phyloP scores from a whole-genome alignment of 2,888 invertebrate species.

The Patella depressa region DNA sequence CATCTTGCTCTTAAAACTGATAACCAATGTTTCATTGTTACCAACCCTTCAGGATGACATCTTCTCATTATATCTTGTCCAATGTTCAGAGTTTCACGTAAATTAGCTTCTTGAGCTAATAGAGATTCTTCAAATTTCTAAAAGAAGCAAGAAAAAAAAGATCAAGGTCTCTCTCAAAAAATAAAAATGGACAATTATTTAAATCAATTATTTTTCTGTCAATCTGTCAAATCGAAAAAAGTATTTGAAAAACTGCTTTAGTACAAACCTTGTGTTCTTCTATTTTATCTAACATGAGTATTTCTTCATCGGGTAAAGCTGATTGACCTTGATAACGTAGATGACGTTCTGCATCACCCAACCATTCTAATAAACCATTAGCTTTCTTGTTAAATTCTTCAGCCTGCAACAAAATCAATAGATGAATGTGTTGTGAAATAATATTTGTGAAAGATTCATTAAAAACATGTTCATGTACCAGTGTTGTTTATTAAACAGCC shows the following conservation, averaged over 20 bases:
- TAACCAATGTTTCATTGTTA: conserved; percentile 98
- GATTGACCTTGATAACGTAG: conserved; percentile 86
- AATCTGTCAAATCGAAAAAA: background rate
- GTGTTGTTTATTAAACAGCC: too few relatives aligned
- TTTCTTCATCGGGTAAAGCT: conserved; percentile 91
- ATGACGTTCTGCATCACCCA: conserved; percentile 95
- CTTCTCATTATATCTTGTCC: conserved; percentile 90
- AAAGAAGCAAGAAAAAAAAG: conserved; percentile 10
- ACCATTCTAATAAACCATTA: conserved; percentile 95
- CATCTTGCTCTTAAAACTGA: conserved; percentile 95
- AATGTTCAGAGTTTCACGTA: conserved; percentile 82
- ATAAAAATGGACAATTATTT: too few relatives aligned
- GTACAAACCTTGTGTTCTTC: conserved; percentile 82
- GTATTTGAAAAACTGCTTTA: background rate
- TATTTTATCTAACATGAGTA: conserved; percentile 85
- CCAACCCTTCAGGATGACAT: conserved; percentile 97
- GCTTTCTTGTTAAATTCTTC: conserved; percentile 93
- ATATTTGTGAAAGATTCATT: too few relatives aligned
- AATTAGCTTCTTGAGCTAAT: conserved; percentile 86
- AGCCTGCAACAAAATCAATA: conserved; percentile 75
- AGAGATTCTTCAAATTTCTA: conserved; percentile 81
- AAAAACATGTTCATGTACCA: too few relatives aligned
- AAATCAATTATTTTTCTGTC: too few relatives aligned
- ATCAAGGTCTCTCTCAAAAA: too few relatives aligned
- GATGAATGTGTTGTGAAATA: too few relatives aligned